These are phyloP conservation scores for Plebejus melissa DNA, from an alignment of 2,888 invertebrate genomes.

Conservation along the genomic window DNA sequence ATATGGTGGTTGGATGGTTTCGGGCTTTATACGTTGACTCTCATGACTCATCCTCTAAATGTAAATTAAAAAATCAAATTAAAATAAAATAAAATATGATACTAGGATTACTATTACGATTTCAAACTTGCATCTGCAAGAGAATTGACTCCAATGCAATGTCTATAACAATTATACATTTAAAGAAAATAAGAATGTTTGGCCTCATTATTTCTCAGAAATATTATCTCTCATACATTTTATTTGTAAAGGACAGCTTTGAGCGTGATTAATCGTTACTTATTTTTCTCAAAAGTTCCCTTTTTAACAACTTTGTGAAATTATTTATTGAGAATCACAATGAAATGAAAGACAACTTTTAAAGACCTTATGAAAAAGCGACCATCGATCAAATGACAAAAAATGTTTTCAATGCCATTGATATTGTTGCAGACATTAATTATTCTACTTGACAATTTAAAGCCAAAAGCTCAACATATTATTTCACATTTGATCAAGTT, in stretches of 20 bases:
- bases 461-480: background rate
- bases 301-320: constrained; percentile 55
- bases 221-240: constrained; percentile 41
- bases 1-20: background rate
- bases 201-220: background rate
- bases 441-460: constrained; percentile 40
- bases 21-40: background rate
- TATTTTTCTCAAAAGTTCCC: constrained; percentile 56
- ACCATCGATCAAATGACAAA: constrained; percentile 76
- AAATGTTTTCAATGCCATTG: constrained; percentile 69
- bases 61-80: no score
- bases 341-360: constrained; percentile 73
- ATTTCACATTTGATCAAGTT: background rate
- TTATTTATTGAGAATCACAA: constrained; percentile 64
- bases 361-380: constrained; percentile 73
- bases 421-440: constrained; percentile 50
- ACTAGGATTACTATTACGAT: background rate
- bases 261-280: constrained; percentile 59
- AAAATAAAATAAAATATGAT: no score
- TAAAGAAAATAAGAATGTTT: background rate
- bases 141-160: background rate
- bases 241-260: constrained; percentile 51
- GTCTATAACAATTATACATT: background rate
- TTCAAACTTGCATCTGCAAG: background rate
- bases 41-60: no score